These are phyloP conservation scores for Beris chalybata DNA, from an alignment of 2,888 invertebrate genomes.

Conservation along the genomic window DNA sequence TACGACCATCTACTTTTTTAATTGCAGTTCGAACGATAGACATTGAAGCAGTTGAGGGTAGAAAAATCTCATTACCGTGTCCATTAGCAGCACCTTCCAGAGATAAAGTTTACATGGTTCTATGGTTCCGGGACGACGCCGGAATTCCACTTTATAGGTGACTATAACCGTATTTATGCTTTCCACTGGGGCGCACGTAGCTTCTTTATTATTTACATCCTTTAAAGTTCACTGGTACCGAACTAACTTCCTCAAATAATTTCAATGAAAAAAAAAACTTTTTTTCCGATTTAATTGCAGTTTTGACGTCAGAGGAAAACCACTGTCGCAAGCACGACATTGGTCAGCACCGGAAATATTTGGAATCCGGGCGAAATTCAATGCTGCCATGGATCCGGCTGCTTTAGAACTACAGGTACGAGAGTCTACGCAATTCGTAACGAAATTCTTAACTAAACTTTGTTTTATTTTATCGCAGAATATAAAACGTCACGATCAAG, in stretches of 20 bases:
- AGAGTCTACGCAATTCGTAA: too few relatives aligned
- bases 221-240: too few relatives aligned
- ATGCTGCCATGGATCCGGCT: slow-evolving; percentile 71
- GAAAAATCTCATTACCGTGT: slow-evolving; percentile 77
- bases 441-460: not conserved
- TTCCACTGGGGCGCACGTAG: not conserved
- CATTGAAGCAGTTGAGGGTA: slow-evolving; percentile 78
- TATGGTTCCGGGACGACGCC: slow-evolving; percentile 80
- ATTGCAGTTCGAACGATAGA: slow-evolving; percentile 61
- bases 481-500: slow-evolving; percentile 77
- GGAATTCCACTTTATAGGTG: slow-evolving; percentile 82
- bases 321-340: slow-evolving; percentile 71
- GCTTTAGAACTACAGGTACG: slow-evolving; percentile 64
- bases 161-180: slow-evolving; percentile 1
- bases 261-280: too few relatives aligned
- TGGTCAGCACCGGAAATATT: slow-evolving; percentile 78
- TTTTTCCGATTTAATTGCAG: slow-evolving; percentile 56
- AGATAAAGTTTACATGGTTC: slow-evolving; percentile 82
- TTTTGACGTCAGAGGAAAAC: slow-evolving; percentile 79
- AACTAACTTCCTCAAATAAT: too few relatives aligned
- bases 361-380: slow-evolving; percentile 76
- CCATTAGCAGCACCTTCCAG: slow-evolving; percentile 75
- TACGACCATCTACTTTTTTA: slow-evolving; percentile 57
- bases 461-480: slow-evolving; percentile 43
- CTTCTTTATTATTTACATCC: too few relatives aligned